Base-by-base conservation (phyloP, 2,888 invertebrate genomes). In the Uloborus plumipes region DNA sequence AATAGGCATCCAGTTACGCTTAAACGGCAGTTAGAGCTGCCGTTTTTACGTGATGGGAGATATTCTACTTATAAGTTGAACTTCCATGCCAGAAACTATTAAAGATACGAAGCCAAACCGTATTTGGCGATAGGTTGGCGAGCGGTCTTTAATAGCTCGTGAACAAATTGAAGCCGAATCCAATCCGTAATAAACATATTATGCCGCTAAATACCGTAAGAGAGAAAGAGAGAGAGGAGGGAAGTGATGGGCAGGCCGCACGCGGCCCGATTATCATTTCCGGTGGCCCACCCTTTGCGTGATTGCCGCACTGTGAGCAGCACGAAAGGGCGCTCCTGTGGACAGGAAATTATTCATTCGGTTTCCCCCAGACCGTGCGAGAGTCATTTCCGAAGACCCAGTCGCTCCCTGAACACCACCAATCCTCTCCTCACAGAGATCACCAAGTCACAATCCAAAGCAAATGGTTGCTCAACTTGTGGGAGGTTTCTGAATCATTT, bases 311-410 rank as follows among this genome's bases (percentile, higher is more conserved):
- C 79, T 62, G 59, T 66, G 78, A 65, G 50, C 66, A 59, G 31
- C 79, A 80, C 79, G 79, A 80, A 80, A 65, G 67, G 20, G 73
- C 67, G 79, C 62, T 79, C 64, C 78, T 72, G 72, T 79, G 51
- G 80, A 74, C 80, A 81, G 80, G 80, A 81, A 81, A 81, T 81
- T 81, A 74, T 81, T 81, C 80, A 81, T 81, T 81, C 80, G 73
- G 72, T 53, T 74, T 69, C 61, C 58, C 70, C 64, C 31, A 39
- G 39, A 39, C 39, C 39, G 39, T 39, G 39, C 39, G 39, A 39
- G 39, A 39, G 39, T 74, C 74, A 74, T 75, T 81, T 75, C 80
- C 80, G 74, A 81, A 74, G 58, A 74, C 66, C 26, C 39, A 11
- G 39, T 39, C 39, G 39, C 39, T 39, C 39, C 39, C 39, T 39